phyloP scores from a whole-genome alignment of 2,888 invertebrate species.

The Chrysomela aeneicollis region DNA sequence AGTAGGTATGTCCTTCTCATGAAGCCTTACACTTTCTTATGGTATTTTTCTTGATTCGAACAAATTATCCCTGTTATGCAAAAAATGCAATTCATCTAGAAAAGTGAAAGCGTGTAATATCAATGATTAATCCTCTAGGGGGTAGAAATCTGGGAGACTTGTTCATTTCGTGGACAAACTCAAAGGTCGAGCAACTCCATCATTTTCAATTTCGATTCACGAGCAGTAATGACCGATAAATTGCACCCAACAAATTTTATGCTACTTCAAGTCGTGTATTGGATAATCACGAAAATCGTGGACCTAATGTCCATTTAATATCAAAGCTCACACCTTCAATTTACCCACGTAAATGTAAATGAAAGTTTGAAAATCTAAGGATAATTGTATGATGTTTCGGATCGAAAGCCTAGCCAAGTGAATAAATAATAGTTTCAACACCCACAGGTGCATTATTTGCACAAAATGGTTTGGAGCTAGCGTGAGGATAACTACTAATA shows the following conservation, averaged over 20 bases:
- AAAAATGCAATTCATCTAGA: too few relatives aligned
- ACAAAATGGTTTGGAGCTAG: not conserved
- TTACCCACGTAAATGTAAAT: not conserved
- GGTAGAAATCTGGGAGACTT: not conserved
- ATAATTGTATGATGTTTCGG: conserved; percentile 1
- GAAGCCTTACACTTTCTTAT: too few relatives aligned
- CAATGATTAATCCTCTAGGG: not conserved
- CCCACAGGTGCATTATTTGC: not conserved
- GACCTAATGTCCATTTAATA: not conserved
- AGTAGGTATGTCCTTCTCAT: too few relatives aligned
- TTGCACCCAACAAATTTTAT: not conserved
- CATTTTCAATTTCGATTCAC: not conserved
- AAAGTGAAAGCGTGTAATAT: too few relatives aligned
- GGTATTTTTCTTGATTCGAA: too few relatives aligned
- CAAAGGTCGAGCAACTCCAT: not conserved
- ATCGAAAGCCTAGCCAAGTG: not conserved
- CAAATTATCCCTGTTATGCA: too few relatives aligned
- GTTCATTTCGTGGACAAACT: too few relatives aligned
- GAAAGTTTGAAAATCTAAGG: not conserved
- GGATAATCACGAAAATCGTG: not conserved
- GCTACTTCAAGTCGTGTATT: not conserved
- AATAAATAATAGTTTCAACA: not conserved
- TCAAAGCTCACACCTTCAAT: not conserved
- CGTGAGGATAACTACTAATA: too few relatives aligned
- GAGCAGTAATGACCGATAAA: not conserved